Evolutionary conservation across 1,140 invertebrate species (phyloP).

Genomic region (Pseudomyrmex gracilis): DNA sequence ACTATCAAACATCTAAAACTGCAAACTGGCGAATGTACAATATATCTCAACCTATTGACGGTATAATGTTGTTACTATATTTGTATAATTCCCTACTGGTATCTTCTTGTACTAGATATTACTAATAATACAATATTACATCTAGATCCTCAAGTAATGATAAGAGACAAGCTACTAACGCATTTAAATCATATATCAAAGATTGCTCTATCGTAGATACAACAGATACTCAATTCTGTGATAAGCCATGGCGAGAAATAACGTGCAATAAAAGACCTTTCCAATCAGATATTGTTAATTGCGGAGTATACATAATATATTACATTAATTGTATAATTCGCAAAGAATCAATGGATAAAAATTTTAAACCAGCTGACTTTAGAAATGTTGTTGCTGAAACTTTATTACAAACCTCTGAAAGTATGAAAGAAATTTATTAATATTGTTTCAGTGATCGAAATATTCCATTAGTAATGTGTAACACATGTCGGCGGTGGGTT

Average conservation of each 20-base stretch:
- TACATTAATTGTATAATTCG: neutral
- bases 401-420: neutral
- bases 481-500: slow-evolving; percentile 8
- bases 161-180: neutral
- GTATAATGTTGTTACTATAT: slow-evolving; percentile 12
- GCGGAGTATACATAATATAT: slow-evolving; percentile 6
- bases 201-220: neutral
- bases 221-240: neutral
- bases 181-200: slow-evolving; percentile 7
- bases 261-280: neutral
- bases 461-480: neutral
- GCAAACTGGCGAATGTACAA: slow-evolving; percentile 10
- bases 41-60: slow-evolving; percentile 3
- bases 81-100: slow-evolving; percentile 14
- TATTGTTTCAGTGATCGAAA: slow-evolving; percentile 4
- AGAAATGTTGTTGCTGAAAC: neutral
- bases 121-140: neutral
- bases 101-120: slow-evolving; percentile 1
- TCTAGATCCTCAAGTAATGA: neutral
- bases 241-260: slow-evolving; percentile 1
- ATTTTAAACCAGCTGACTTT: neutral
- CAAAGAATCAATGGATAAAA: neutral
- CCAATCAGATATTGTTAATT: neutral
- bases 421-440: slow-evolving; percentile 1
- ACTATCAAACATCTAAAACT: neutral